Conservation (phyloP, 2,797 vertebrate genomes). For the Harpagifer antarcticus region DNA sequence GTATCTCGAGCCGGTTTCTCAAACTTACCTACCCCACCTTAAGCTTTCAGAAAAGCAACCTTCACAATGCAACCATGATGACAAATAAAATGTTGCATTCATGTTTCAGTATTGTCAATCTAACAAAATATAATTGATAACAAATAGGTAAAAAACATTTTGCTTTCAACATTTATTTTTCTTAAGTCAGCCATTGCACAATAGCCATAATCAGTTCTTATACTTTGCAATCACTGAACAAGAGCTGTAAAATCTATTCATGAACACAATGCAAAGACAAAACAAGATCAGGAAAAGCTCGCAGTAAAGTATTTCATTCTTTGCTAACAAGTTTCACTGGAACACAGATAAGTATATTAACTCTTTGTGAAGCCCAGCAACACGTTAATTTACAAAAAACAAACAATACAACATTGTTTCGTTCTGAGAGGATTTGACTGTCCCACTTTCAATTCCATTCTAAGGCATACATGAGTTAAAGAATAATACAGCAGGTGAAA, state of each 20-base stretch:
- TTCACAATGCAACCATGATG: constrained; percentile 15
- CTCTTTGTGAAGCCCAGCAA: constrained; percentile 14
- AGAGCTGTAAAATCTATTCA: constrained; percentile 35
- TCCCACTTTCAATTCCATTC: constrained; percentile 3
- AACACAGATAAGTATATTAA: constrained; percentile 12
- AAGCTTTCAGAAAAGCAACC: constrained; percentile 3
- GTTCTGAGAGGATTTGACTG: constrained; percentile 9
- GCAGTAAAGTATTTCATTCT: constrained; percentile 46
- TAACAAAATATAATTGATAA: background rate
- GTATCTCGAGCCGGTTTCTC: too few relatives aligned
- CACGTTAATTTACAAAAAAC: constrained; percentile 9
- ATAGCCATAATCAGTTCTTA: constrained; percentile 40
- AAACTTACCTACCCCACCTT: too few relatives aligned
- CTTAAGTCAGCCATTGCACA: constrained; percentile 36
- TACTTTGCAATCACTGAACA: constrained; percentile 45
- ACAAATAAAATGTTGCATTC: background rate
- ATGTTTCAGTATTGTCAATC: background rate
- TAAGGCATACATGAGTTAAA: constrained; percentile 33
- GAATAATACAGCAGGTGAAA: constrained; percentile 50
- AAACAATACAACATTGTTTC: constrained; percentile 1
- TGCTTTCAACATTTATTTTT: constrained; percentile 56
- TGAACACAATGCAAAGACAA: constrained; percentile 12
- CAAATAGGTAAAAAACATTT: background rate
- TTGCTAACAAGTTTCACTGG: constrained; percentile 36
- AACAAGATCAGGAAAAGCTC: constrained; percentile 30